A percentile compares a stretch with the other conserved stretches of the same genome.
These are phyloP conservation scores for Epirrhoe alternata DNA, from an alignment of 2,888 invertebrate species.

Conservation along the genomic window DNA sequence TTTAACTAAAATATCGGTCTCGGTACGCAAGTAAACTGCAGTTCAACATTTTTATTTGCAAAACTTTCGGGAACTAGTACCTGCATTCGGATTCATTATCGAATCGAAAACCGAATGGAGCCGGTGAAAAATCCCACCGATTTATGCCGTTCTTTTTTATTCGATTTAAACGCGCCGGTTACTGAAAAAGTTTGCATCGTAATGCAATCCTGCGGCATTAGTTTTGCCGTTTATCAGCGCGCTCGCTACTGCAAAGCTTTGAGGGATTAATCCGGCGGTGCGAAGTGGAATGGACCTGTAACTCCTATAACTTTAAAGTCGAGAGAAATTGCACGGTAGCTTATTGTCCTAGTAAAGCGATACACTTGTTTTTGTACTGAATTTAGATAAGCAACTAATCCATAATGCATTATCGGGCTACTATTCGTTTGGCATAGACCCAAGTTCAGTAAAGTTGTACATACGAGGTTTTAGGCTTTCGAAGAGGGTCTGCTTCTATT, in stretches of 20 bases:
- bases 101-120: slow-evolving; percentile 66
- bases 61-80: slow-evolving; percentile 57
- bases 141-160: slow-evolving; percentile 75
- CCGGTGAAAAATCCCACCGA: slow-evolving; percentile 69
- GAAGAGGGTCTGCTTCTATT: slow-evolving; percentile 44
- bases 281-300: slow-evolving; percentile 66
- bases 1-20: slow-evolving; percentile 50
- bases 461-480: slow-evolving; percentile 49
- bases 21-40: slow-evolving; percentile 48
- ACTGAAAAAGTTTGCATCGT: slow-evolving; percentile 83
- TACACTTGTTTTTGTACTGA: slow-evolving; percentile 53
- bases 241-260: slow-evolving; percentile 75
- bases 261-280: slow-evolving; percentile 78
- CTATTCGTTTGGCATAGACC: slow-evolving; percentile 56
- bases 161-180: slow-evolving; percentile 72
- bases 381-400: slow-evolving; percentile 60
- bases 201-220: slow-evolving; percentile 82
- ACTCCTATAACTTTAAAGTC: slow-evolving; percentile 53
- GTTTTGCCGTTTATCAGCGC: slow-evolving; percentile 79
- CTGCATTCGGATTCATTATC: slow-evolving; percentile 73
- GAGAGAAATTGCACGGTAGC: slow-evolving; percentile 51
- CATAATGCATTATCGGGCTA: slow-evolving; percentile 62
- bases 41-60: slow-evolving; percentile 48
- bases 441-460: slow-evolving; percentile 55
- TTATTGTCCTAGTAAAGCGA: slow-evolving; percentile 50